These are phyloP conservation scores for Sebastolobus alascanus DNA, from an alignment of 2,797 vertebrate genomes.

Conservation along the genomic window DNA sequence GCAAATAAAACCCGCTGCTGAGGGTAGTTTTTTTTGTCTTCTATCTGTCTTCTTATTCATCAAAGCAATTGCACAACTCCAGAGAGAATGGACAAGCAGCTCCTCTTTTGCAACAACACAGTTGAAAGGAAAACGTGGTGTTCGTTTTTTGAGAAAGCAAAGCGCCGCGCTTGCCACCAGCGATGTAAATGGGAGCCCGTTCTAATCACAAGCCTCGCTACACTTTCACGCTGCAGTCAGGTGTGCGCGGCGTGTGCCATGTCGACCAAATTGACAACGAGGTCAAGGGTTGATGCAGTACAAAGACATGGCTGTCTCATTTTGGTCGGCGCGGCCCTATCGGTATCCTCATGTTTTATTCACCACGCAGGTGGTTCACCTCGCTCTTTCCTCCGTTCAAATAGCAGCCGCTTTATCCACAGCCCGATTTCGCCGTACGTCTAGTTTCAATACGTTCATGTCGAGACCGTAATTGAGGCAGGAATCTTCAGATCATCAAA, in stretches of 20 bases:
- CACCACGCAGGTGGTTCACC: slow-evolving; percentile 40
- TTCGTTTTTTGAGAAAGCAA: slow-evolving; percentile 32
- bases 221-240: slow-evolving; percentile 40
- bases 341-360: slow-evolving; percentile 72
- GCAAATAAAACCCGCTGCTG: slow-evolving; percentile 17
- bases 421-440: slow-evolving; percentile 11
- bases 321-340: slow-evolving; percentile 42
- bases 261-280: slow-evolving; percentile 55
- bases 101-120: slow-evolving; percentile 1
- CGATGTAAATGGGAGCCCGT: slow-evolving; percentile 28
- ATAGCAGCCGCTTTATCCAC: slow-evolving; percentile 43
- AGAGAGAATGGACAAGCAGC: neutral
- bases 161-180: slow-evolving; percentile 5
- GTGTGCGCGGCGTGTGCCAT: slow-evolving; percentile 43
- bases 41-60: neutral
- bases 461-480: slow-evolving; percentile 18
- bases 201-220: slow-evolving; percentile 48
- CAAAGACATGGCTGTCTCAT: slow-evolving; percentile 67
- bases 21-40: neutral
- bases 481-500: slow-evolving; percentile 23
- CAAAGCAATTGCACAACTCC: slow-evolving; percentile 10
- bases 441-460: slow-evolving; percentile 26
- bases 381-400: slow-evolving; percentile 57
- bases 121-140: neutral
- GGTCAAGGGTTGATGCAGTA: slow-evolving; percentile 65